A percentile compares a stretch with the other conserved stretches of the same genome.
Conservation (phyloP, 2,888 invertebrate genomes). For the Apeira syringaria region DNA sequence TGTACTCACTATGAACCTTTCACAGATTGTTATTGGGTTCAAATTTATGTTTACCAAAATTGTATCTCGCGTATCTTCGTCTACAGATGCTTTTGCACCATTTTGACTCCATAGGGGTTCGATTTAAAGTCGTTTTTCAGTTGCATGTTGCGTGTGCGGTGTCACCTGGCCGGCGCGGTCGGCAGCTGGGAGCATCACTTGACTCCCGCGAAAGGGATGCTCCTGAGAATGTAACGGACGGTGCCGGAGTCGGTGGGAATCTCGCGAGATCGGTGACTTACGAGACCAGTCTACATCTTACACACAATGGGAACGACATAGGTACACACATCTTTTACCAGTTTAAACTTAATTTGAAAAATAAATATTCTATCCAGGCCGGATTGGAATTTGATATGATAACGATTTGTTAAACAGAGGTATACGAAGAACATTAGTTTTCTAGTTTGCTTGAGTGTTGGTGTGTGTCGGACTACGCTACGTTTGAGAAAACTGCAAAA, state of each 20-base stretch:
- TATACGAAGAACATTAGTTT: too few species aligned
- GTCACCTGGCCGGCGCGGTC: conserved; percentile 71
- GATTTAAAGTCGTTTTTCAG: conserved; percentile 39
- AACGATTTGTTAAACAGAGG: too few species aligned
- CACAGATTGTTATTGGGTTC: conserved; percentile 42
- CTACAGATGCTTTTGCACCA: conserved; percentile 3
- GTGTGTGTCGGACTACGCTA: too few species aligned
- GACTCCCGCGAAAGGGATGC: conserved; percentile 80
- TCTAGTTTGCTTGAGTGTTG: too few species aligned
- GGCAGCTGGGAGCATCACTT: conserved; percentile 77
- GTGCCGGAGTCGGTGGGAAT: conserved; percentile 61
- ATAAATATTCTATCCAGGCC: too few species aligned
- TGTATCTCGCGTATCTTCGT: conserved; percentile 42
- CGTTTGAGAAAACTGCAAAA: too few species aligned
- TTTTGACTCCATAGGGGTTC: conserved; percentile 20
- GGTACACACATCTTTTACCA: conserved; percentile 19
- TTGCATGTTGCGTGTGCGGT: conserved; percentile 28
- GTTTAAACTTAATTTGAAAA: too few species aligned
- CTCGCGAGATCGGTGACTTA: conserved; percentile 46
- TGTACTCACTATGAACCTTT: conserved; percentile 46
- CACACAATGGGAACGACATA: conserved; percentile 66
- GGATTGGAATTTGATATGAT: too few species aligned
- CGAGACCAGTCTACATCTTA: conserved; percentile 24
- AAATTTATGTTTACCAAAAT: conserved; percentile 44
- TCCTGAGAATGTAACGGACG: conserved; percentile 75